These are phyloP conservation scores for Microctonus aethiopoides DNA, from an alignment of 2,888 invertebrate genomes.

Conservation along the genomic window DNA sequence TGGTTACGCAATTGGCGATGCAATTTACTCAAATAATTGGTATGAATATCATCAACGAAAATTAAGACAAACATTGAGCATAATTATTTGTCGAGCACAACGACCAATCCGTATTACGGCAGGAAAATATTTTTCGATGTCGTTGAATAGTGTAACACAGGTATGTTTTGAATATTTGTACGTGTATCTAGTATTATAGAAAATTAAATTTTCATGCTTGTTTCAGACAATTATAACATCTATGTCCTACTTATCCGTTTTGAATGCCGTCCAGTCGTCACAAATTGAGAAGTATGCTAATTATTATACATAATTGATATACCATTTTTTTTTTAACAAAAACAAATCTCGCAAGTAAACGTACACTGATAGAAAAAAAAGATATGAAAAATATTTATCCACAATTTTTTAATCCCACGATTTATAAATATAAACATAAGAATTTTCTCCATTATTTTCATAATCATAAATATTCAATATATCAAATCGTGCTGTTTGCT, in stretches of 20 bases:
- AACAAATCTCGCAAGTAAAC: neutral
- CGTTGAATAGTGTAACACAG: neutral
- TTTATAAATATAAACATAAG: too few species aligned
- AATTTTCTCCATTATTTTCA: too few species aligned
- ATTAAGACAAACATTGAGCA: constrained; percentile 32
- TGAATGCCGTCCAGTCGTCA: constrained; percentile 35
- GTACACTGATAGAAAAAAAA: too few species aligned
- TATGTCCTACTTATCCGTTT: constrained; percentile 41
- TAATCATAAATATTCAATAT: too few species aligned
- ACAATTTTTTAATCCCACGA: neutral
- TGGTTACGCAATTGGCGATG: neutral
- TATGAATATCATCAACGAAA: constrained; percentile 25
- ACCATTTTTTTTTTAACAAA: neutral
- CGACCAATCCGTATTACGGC: constrained; percentile 39
- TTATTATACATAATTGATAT: neutral
- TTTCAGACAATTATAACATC: constrained; percentile 40
- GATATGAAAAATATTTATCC: neutral
- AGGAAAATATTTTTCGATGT: constrained; percentile 27
- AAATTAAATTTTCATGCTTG: constrained; percentile 7
- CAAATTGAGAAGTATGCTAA: neutral
- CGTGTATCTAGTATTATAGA: neutral
- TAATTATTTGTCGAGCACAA: constrained; percentile 30
- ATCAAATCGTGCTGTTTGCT: constrained; percentile 7
- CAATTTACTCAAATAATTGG: constrained; percentile 25
- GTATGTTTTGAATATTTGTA: neutral